Percentiles rank a stretch among this genome's conserved stretches.
phyloP scores from a whole-genome alignment of 2,797 vertebrate genomes.

The Catharus ustulatus region DNA sequence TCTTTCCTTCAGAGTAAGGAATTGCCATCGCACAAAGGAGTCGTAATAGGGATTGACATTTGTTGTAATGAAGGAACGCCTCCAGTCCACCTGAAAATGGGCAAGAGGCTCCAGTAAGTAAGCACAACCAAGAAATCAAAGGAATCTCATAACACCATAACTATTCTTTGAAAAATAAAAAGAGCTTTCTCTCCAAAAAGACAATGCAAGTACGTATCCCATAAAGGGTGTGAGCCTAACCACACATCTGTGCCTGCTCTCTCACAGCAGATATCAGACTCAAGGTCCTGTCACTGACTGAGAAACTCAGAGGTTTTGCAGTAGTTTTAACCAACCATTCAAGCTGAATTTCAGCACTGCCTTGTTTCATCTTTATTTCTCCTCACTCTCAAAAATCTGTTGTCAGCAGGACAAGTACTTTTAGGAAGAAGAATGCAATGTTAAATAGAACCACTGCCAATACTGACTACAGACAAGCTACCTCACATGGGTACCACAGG shows the following conservation, averaged over 20 bases:
- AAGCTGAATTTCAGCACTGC: background rate
- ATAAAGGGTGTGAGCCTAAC: no score
- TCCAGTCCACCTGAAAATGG: constrained; percentile 89
- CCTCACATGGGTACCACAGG: background rate
- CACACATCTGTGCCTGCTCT: background rate
- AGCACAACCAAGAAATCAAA: background rate
- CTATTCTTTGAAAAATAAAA: background rate
- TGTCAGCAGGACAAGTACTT: background rate
- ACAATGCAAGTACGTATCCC: rapidly evolving
- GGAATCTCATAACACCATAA: background rate
- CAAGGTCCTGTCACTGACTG: rapidly evolving
- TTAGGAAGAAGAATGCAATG: background rate
- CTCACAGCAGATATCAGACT: background rate
- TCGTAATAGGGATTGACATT: constrained; percentile 97
- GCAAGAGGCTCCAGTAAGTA: background rate
- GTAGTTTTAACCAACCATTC: background rate
- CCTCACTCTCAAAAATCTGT: background rate
- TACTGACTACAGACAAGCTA: background rate
- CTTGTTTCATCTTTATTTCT: background rate
- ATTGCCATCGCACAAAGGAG: constrained; percentile 98
- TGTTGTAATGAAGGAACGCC: constrained; percentile 96
- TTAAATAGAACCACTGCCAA: background rate
- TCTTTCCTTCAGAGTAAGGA: constrained; percentile 90
- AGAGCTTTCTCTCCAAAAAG: background rate
- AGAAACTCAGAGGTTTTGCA: background rate